Evolutionary conservation across 2,113 vertebrate genomes (phyloP), one percentile per base, ranked within the genome.

Genomic region (Chaetops frenatus): DNA sequence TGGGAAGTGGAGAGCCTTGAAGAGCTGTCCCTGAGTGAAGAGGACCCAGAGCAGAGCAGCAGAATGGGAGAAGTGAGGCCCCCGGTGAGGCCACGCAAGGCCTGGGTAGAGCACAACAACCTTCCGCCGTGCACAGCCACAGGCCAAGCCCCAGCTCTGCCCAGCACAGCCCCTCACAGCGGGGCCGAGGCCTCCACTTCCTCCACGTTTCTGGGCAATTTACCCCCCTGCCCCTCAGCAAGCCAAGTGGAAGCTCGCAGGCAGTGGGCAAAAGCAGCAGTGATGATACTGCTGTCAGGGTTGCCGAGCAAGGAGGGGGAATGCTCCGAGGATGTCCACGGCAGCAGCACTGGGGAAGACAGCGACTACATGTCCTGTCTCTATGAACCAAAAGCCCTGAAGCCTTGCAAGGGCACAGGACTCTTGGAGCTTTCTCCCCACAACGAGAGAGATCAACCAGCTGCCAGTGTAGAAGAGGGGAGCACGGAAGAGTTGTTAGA

Each of bases 401-500:
- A 21, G 12, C 28, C 57, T 13, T 24, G 13, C 35, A 50, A 27
- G 6, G 44, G 13, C 28, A 33, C 35, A 50, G 35, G 22, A 50
- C 29, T 21, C 33, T 50, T n/a, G 1, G 36, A 4, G 47, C 36
- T 16, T 8, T 13, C 35, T 50, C 23, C 47, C 29, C 36, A 40
- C 33, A 16, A 2, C 0, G 1, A n/a, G n/a, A n/a, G 18, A 20
- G 35, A 27, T 21, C 28, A 33, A 3, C 1, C 58, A 27, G 35
- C 23, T 10, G 35, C 35, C 29, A 6, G 20, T 40, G 29, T 2
- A 45, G 27, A 50, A 24, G 44, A 31, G 10, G 11, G 12, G 15
- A 40, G 28, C 44, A 11, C 1, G 0, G 12, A 33, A 20, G 29
- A 38, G 9, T 5, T 7, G 2, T 14, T 11, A 6, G 22, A 38